A percentile compares a stretch with the other conserved stretches of the same genome.
phyloP scores from a whole-genome alignment of 1,140 invertebrate genomes.

The Drosophila bocqueti region DNA sequence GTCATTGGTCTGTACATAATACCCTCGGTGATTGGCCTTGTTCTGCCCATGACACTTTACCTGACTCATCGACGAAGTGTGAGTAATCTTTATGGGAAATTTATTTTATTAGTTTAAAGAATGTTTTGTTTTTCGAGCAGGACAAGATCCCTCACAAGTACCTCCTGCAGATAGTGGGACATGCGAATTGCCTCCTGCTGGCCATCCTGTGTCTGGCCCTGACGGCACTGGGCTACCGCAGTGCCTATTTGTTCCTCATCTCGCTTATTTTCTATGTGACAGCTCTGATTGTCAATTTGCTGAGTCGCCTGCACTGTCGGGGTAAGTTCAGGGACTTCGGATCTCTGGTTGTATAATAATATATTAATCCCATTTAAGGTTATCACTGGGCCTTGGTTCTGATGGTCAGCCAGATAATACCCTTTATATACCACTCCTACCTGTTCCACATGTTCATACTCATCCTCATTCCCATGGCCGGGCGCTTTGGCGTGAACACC shows the following conservation, averaged over 20 bases:
- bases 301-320: slow-evolving; percentile 59
- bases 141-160: slow-evolving; percentile 57
- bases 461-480: slow-evolving; percentile 88
- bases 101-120: not conserved
- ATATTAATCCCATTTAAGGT: slow-evolving; percentile 4
- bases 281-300: slow-evolving; percentile 64
- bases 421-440: slow-evolving; percentile 87
- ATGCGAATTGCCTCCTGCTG: slow-evolving; percentile 70
- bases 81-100: slow-evolving; percentile 60
- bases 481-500: slow-evolving; percentile 87
- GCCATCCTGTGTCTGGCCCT: slow-evolving; percentile 57
- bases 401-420: slow-evolving; percentile 79
- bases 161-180: slow-evolving; percentile 69
- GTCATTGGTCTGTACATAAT: slow-evolving; percentile 87
- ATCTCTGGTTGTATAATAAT: not conserved
- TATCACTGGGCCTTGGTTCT: slow-evolving; percentile 87
- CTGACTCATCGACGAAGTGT: slow-evolving; percentile 86
- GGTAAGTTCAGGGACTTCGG: slow-evolving; percentile 53
- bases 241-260: slow-evolving; percentile 69
- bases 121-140: slow-evolving; percentile 15
- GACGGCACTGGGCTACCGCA: slow-evolving; percentile 58
- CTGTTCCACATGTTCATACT: slow-evolving; percentile 89
- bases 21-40: slow-evolving; percentile 85
- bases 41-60: slow-evolving; percentile 46
- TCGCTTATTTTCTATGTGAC: slow-evolving; percentile 68